These are phyloP conservation scores for Chiridota heheva DNA, from an alignment of 35 echinoderm and acorn worm genomes.

Conservation along the genomic window DNA sequence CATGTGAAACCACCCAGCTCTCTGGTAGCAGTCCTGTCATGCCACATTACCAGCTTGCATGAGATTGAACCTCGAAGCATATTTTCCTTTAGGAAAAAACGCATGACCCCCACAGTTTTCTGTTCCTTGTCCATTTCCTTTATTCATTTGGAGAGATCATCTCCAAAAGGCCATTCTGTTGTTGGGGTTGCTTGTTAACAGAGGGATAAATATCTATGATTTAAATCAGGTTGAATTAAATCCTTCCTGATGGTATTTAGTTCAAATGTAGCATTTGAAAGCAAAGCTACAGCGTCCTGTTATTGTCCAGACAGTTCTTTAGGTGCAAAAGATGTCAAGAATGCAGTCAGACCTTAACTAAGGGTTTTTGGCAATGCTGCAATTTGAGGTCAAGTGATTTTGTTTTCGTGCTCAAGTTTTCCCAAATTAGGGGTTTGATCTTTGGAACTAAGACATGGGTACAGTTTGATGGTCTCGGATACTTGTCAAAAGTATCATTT, in stretches of 20 bases:
- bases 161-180: too few species aligned
- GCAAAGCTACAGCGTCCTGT: neutral
- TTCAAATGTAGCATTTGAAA: too few species aligned
- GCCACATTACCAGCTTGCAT: neutral
- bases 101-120: too few species aligned
- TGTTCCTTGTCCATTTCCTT: too few species aligned
- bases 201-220: too few species aligned
- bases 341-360: constrained; percentile 4
- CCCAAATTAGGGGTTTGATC: constrained; percentile 39
- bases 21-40: neutral
- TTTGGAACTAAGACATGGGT: constrained; percentile 14
- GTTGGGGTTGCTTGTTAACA: neutral
- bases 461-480: constrained; percentile 11
- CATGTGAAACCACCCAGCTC: neutral
- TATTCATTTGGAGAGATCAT: too few species aligned
- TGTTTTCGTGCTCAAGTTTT: constrained; percentile 7
- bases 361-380: constrained; percentile 24
- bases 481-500: constrained; percentile 14
- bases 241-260: constrained; percentile 8
- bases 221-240: neutral
- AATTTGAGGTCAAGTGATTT: constrained; percentile 25
- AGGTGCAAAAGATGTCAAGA: neutral
- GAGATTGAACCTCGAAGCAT: neutral
- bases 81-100: too few species aligned
- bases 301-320: too few species aligned